Base-by-base conservation (phyloP, 2,797 vertebrate genomes). In the Pristis pectinata region DNA sequence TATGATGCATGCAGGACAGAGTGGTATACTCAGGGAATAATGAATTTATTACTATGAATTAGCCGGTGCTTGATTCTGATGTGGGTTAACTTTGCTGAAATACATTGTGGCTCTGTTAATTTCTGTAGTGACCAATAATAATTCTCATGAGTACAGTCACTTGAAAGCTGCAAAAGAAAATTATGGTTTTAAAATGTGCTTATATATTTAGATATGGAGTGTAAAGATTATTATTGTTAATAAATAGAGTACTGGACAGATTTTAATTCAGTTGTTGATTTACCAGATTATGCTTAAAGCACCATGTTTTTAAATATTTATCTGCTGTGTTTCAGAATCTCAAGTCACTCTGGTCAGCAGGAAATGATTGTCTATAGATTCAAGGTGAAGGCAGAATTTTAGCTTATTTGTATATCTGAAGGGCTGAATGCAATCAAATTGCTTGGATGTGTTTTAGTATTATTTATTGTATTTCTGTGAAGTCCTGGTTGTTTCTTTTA, bases 31-130 rank as follows among this genome's bases (percentile, higher is more conserved):
- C 87, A 91, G 87, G 87, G 87, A 91, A 91, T 59, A 91, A 49
- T 76, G 15, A 53, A 94, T 94, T 94, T 72, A 44, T 53, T 94
- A 94, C 4, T n/a, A 37, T 76, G 44, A 94, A 94, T 94, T 93
- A 72, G 44, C 76, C 11, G 17, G 27, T 94, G 59, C n/a, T 41
- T 13, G 15, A 34, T 94, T 94, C 92, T 56, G 70, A 67, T 49
- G 64, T 72, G 44, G 37, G 44, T 94, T 74, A 74, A 76, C 70
- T 74, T 94, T 94, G 13, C 49, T 72, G 74, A 94, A 94, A 30
- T 53, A 94, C 94, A 30, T 30, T 49, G 67, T 94, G 67, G 27
- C 24, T 94, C 49, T 56, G 27, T 94, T n/a, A 13, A 76, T 30
- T 94, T 34, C 4, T 53, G 44, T 56, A 94, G 49, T 34, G 10